Evolutionary conservation across 2,888 invertebrate species (phyloP).

Genomic region (Microctonus aethiopoides): DNA sequence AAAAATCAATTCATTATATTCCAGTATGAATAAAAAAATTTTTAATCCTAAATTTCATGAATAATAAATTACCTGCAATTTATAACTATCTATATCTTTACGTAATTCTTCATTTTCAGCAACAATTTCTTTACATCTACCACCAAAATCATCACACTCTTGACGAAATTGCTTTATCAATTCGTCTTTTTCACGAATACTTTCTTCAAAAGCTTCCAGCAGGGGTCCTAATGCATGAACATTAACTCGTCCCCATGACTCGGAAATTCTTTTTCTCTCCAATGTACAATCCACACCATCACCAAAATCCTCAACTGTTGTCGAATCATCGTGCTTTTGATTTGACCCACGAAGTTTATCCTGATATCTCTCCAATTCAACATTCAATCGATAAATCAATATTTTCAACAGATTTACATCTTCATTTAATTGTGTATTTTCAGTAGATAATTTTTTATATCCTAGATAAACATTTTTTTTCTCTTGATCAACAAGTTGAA

Average conservation of each 20-base stretch:
- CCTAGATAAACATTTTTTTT: conserved; percentile 42
- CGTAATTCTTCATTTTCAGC: conserved; percentile 77
- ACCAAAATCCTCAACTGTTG: conserved; percentile 49
- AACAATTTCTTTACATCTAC: conserved; percentile 77
- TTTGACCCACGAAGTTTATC: conserved; percentile 71
- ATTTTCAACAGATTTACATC: conserved; percentile 82
- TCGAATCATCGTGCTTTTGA: conserved; percentile 28
- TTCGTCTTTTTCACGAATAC: conserved; percentile 79
- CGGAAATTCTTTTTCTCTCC: conserved; percentile 66
- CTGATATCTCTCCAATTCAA: conserved; percentile 82
- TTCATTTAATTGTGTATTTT: conserved; percentile 72
- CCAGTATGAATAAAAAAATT: not conserved
- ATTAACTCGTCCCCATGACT: conserved; percentile 71
- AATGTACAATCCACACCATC: conserved; percentile 58
- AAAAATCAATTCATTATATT: not conserved
- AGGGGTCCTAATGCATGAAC: conserved; percentile 78
- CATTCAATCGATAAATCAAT: conserved; percentile 81
- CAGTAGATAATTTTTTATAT: conserved; percentile 67
- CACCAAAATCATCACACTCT: conserved; percentile 78
- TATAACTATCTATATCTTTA: conserved; percentile 69
- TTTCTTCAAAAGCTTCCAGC: conserved; percentile 83
- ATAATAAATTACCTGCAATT: conserved; percentile 56
- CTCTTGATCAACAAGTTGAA: conserved; percentile 50
- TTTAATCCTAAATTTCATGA: too few relatives aligned
- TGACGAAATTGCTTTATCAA: conserved; percentile 77